These are phyloP conservation scores for Prunella strophiata DNA, from an alignment of 2,797 vertebrate species.

Conservation along the genomic window DNA sequence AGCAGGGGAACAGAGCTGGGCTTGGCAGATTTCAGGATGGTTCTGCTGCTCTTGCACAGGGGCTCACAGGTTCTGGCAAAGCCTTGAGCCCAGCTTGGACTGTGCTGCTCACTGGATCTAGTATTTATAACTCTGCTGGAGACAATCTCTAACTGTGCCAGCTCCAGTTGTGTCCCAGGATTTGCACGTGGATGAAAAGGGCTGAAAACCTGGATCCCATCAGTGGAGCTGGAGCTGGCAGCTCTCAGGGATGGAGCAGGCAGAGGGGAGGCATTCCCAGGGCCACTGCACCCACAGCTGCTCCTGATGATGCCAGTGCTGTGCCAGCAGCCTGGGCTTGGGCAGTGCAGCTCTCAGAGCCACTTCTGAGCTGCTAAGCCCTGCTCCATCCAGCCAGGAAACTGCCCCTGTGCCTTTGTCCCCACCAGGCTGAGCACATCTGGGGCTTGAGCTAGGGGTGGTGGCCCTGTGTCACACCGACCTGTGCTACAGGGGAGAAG, in stretches of 20 bases:
- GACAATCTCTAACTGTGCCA: background rate
- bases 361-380: background rate
- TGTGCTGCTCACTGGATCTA: background rate
- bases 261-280: background rate
- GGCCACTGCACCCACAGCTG: background rate
- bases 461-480: background rate
- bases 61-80: background rate
- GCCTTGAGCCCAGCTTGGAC: background rate
- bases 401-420: background rate
- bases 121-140: background rate
- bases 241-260: background rate
- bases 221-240: background rate
- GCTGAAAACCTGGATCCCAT: rapidly evolving
- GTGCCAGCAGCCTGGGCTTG: background rate
- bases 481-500: background rate
- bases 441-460: background rate
- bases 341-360: background rate
- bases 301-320: rapidly evolving
- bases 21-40: background rate
- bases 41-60: background rate
- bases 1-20: background rate
- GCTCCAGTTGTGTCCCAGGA: background rate
- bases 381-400: background rate
- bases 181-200: background rate
- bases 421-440: background rate